Evolutionary conservation across 2,113 vertebrate genomes (phyloP), one percentile per base, ranked within the genome.

Genomic region (Spea multiplicata): DNA sequence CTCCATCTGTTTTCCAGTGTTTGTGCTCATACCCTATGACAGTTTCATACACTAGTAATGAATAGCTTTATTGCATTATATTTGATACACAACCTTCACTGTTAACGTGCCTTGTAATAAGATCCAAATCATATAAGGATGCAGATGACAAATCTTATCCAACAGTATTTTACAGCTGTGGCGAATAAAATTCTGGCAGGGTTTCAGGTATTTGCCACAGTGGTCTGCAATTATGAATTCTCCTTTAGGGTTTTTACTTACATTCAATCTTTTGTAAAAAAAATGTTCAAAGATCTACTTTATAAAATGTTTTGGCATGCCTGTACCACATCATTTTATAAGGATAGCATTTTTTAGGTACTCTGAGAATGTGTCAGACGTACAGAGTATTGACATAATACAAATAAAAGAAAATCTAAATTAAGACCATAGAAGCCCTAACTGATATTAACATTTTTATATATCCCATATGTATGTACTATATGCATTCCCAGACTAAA

Each of bases 141-240:
- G 74, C 71, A 74, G 50, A 80, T 80, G 78, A 80, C 71, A 80
- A 73, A 66, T 79, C 70, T 73, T 73, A 79, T 79, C 71, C 77
- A 74, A 73, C 71, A 74, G 78, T 61, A 61, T 80, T 80, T 74
- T 80, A 73, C 78, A 80, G 78, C 78, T 80, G 78, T 68, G 71
- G 64, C 44, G 50, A 64, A 80, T 80, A 74, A 80, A 80, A 68
- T 53, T 44, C 53, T 80, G 78, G 78, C 78, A 74, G 49, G 9
- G 52, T 44, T 73, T 80, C 78, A 80, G 78, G 78, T 80, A 80
- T 80, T 80, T 80, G 78, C 78, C 78, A 80, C 64, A 80, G 65
- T 80, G 78, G 71, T 80, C 78, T 80, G 65, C 78, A 80, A 80
- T 80, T 80, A 80, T 80, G 68, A 59, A 80, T 80, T 73, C 45